These are phyloP conservation scores for Conistra vaccinii DNA, from an alignment of 2,888 invertebrate species.

Conservation along the genomic window DNA sequence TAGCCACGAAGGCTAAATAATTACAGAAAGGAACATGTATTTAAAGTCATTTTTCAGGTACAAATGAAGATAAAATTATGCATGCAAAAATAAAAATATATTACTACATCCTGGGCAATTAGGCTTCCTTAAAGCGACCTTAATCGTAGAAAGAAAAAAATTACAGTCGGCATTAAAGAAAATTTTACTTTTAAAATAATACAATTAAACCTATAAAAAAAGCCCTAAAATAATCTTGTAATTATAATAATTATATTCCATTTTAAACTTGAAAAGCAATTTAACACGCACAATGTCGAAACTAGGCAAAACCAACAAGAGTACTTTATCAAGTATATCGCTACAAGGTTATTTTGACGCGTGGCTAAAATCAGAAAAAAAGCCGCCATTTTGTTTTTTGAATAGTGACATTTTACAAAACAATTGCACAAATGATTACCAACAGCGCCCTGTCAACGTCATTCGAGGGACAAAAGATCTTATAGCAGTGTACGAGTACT, in stretches of 20 bases:
- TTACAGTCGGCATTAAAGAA: neutral
- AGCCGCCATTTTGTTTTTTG: too few species aligned
- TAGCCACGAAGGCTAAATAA: neutral
- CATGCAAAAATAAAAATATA: constrained; percentile 4
- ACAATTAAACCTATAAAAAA: neutral
- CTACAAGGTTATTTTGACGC: too few species aligned
- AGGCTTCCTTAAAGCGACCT: neutral
- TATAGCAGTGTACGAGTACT: too few species aligned
- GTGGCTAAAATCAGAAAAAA: too few species aligned
- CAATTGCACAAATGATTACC: too few species aligned
- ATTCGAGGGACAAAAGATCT: too few species aligned
- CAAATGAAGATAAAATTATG: constrained; percentile 39
- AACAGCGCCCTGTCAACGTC: too few species aligned
- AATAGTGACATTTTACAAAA: too few species aligned
- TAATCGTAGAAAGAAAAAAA: neutral
- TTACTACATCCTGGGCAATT: neutral
- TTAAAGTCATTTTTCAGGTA: constrained; percentile 8
- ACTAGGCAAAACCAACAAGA: neutral
- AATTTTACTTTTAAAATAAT: neutral
- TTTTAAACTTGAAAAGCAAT: neutral
- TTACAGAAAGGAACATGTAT: constrained; percentile 17
- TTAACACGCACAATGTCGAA: neutral
- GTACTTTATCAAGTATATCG: neutral
- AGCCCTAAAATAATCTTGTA: neutral
- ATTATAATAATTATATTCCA: too few species aligned